phyloP scores from a whole-genome alignment of 2,888 invertebrate species.

The Standfussiana lucernea region DNA sequence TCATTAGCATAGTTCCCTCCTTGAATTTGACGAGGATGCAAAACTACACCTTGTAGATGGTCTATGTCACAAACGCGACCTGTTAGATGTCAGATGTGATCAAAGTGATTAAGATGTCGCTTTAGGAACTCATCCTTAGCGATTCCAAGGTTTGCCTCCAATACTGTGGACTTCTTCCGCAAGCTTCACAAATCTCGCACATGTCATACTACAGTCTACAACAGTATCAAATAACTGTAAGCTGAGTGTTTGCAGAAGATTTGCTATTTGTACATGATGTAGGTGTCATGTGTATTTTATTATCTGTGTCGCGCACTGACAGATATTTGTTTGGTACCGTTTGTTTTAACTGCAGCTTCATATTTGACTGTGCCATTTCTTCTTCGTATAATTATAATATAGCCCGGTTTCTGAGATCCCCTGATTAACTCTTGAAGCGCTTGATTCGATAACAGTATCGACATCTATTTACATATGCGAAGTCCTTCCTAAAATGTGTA shows the following conservation, averaged over 20 bases:
- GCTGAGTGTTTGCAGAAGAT: slow-evolving; percentile 34
- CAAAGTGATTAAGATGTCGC: not conserved
- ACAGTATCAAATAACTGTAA: slow-evolving; percentile 44
- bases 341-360: slow-evolving; percentile 4
- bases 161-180: too few species aligned
- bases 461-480: not conserved
- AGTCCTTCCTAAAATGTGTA: not conserved
- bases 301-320: slow-evolving; percentile 33
- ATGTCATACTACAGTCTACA: slow-evolving; percentile 9
- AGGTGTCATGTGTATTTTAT: slow-evolving; percentile 30
- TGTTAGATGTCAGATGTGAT: too few species aligned
- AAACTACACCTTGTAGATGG: too few species aligned
- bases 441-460: not conserved
- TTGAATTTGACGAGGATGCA: too few species aligned
- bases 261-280: slow-evolving; percentile 18
- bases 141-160: too few species aligned
- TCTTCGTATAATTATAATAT: not conserved
- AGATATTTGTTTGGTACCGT: slow-evolving; percentile 7
- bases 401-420: not conserved
- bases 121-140: not conserved
- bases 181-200: not conserved
- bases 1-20: too few species aligned
- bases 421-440: not conserved
- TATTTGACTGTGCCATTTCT: slow-evolving; percentile 13
- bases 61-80: not conserved